Base-by-base conservation (phyloP, 2,797 vertebrate genomes). In the Pipistrellus pipistrellus region DNA sequence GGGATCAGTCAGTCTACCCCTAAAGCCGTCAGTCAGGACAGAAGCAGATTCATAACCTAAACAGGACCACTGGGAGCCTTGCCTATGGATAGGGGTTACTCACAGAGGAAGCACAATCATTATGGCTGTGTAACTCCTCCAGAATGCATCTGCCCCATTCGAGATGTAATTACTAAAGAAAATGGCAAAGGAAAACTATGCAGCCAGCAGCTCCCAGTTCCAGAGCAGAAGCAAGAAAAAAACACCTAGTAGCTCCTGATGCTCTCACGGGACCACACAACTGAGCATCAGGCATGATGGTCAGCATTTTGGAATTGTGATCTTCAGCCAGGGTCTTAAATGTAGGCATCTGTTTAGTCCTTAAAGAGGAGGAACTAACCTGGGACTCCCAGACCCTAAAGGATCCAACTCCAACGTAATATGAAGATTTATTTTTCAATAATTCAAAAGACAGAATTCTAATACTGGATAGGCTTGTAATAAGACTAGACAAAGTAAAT, bases 311-410 rank as follows among this genome's bases (percentile, higher is more conserved):
- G 41, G 18, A 51, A 21, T 77, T 62, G 5, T 86, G 53, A 51
- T 77, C 48, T 76, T 76, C 48, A 92, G 71, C 10, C 88, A 92
- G 27, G 38, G 4, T 85, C 51, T 84, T 59, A 92, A 90, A 71
- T 41, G 1, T 64, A 86, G 30, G 53, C 55, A 78, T 38, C 10
- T 53, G 59, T 78, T 72, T 86, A 72, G 20, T 87, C 10, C 30
- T 85, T 21, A 55, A 44, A 55, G 8, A 80, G 35, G 6, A 85
- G 55, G 2, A 88, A 2, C 44, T 86, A 41, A 10, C 15, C 57
- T 82, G 44, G 35, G 25, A 90, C 81, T 32, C 10, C 2, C 25
- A 38, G 48, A n/a, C 53, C 12, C 25, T 66, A 55, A 59, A 3
- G 30, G 0, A 8, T 81, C 8, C 38, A 88, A 75, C 10, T 55